Base-by-base conservation (phyloP, 2,888 invertebrate genomes). In the Caenorhabditis macrosperma region DNA sequence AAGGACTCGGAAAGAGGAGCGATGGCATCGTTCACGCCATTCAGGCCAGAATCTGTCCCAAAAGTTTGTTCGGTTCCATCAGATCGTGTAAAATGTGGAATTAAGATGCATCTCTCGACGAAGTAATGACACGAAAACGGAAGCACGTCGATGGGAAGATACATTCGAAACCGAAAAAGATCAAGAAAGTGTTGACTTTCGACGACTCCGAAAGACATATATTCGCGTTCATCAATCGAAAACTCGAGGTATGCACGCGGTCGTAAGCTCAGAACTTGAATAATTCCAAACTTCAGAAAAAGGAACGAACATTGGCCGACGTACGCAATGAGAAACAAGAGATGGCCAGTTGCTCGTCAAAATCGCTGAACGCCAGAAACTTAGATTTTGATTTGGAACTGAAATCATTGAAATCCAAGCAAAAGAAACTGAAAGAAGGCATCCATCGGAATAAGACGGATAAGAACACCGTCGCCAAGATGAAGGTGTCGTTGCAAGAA, bases 11-110 rank as follows among this genome's bases (percentile, higher is more conserved):
- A 33, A 85, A 82, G 63, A 41, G 68, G 17, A 85, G 69, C 41
- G 85, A 86, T 55, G 86, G 86, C n/a, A 86, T 86, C 59, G 82
- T 86, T 1, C 86, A 86, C 57, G 80, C 86, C 3, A 84, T 86
- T 22, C 86, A 86, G 71, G 83, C 85, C 0, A 74, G 75, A 28
- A 68, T 84, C 30, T 77, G 79, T 33, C 69, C 78, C 10, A 85
- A 86, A 77, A 80, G 86, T 86, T 12, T 30, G 63, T 61, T 30
- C 26, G 24, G 26, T n/a, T n/a, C n/a, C n/a, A n/a, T n/a, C n/a
- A n/a, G n/a, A n/a, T n/a, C n/a, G n/a, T n/a, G n/a, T n/a, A n/a
- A n/a, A 48, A 50, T 28, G 5, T 1, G 15, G 17, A 22, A 66
- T 82, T 64, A 66, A 84, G 84, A 82, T 41, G 81, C 83, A 7